A percentile compares a stretch with the other conserved stretches of the same genome.
Conservation (phyloP, 2,888 invertebrate genomes). For the Tetranychus truncatus region DNA sequence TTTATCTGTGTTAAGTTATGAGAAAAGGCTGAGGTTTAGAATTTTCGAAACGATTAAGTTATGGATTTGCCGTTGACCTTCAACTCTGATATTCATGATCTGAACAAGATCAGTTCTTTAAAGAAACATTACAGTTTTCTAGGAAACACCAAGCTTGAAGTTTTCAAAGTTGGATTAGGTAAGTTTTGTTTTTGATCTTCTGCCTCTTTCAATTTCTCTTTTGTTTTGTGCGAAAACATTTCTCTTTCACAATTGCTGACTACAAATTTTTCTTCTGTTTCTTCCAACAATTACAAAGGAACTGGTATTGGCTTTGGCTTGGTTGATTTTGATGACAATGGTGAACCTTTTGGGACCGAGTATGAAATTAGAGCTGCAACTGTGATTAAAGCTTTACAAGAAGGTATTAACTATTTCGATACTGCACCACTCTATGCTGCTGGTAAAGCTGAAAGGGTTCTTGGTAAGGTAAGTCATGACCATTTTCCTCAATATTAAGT, state of each 20-base stretch:
- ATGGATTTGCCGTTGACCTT: background rate
- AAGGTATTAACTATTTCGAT: conserved; percentile 74
- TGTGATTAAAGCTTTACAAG: conserved; percentile 42
- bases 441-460: conserved; percentile 55
- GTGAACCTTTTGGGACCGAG: background rate
- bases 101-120: background rate
- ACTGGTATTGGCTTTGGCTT: background rate
- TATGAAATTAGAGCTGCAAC: background rate
- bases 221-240: too few species aligned
- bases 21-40: background rate
- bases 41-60: background rate
- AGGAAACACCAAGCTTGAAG: background rate
- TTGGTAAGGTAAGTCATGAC: conserved; percentile 45
- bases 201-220: too few species aligned
- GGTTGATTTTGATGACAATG: background rate
- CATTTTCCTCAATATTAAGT: too few species aligned
- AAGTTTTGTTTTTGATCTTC: background rate
- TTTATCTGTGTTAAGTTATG: background rate
- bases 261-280: background rate
- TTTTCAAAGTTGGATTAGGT: background rate
- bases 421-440: conserved; percentile 74
- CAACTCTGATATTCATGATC: background rate
- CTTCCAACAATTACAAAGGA: background rate
- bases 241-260: background rate
- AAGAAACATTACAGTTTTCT: background rate